These are phyloP conservation scores for Phrynosoma blainvillii DNA, from an alignment of 2,113 vertebrate genomes.

Conservation along the genomic window DNA sequence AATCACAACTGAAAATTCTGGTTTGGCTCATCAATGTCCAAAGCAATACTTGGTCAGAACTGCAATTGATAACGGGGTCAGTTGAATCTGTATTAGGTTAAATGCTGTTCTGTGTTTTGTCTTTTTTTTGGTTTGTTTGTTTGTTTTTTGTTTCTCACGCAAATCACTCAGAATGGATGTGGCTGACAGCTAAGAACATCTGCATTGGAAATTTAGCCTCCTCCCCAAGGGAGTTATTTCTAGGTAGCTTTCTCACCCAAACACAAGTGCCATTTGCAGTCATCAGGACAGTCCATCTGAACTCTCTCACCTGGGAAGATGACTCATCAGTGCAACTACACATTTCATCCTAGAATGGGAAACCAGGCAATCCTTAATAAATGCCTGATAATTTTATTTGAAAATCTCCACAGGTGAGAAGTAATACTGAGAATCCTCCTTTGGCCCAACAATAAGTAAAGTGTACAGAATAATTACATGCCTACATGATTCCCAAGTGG, in stretches of 20 bases:
- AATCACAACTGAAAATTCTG: neutral
- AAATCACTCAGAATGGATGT: neutral
- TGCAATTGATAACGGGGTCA: neutral
- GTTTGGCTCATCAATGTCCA: neutral
- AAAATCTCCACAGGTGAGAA: neutral
- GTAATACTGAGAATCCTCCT: neutral
- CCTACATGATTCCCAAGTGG: constrained; percentile 9
- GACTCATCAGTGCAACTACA: neutral
- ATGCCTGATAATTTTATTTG: neutral
- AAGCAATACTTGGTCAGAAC: accelerated
- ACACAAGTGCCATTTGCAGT: neutral
- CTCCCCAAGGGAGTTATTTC: too few species aligned
- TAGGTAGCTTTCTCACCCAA: neutral
- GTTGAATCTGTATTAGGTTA: neutral
- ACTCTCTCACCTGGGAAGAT: neutral
- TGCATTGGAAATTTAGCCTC: neutral
- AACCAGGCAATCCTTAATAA: neutral
- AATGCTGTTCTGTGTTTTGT: neutral
- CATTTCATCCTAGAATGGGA: constrained; percentile 1
- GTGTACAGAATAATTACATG: constrained; percentile 10
- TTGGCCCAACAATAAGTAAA: neutral
- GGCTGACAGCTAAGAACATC: neutral
- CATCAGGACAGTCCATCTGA: neutral
- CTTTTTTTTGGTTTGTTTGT: too few species aligned
- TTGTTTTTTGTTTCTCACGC: neutral